Conservation (phyloP, 2,797 vertebrate genomes). For the Brachyrhaphis roseni region DNA sequence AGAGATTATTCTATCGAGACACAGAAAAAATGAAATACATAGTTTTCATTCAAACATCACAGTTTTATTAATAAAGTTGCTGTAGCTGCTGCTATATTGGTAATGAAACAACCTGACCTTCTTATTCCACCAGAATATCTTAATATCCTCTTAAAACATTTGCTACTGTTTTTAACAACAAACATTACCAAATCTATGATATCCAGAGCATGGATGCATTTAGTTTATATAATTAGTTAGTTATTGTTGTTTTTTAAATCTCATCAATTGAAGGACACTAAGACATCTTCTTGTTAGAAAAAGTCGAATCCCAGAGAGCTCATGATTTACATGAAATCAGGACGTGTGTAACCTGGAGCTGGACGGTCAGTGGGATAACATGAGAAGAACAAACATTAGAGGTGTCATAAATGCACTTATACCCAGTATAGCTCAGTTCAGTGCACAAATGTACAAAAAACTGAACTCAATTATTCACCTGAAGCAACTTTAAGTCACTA, state of each 20-base stretch:
- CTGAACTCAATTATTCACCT: neutral
- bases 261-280: neutral
- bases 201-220: neutral
- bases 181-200: neutral
- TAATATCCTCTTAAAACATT: neutral
- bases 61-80: neutral
- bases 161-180: neutral
- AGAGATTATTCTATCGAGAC: neutral
- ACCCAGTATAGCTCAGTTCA: neutral
- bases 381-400: neutral
- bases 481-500: neutral
- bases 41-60: neutral
- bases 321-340: slow-evolving; percentile 28
- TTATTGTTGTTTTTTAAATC: neutral
- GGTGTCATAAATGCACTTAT: neutral
- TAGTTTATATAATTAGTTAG: neutral
- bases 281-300: neutral
- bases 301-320: neutral
- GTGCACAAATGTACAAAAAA: neutral
- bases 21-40: neutral
- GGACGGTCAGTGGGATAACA: slow-evolving; percentile 16
- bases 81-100: neutral
- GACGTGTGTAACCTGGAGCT: neutral
- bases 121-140: neutral
- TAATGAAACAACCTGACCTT: neutral